A percentile compares a stretch with the other conserved stretches of the same genome.
phyloP scores from a whole-genome alignment of 2,797 vertebrate species.

The Coreius guichenoti region DNA sequence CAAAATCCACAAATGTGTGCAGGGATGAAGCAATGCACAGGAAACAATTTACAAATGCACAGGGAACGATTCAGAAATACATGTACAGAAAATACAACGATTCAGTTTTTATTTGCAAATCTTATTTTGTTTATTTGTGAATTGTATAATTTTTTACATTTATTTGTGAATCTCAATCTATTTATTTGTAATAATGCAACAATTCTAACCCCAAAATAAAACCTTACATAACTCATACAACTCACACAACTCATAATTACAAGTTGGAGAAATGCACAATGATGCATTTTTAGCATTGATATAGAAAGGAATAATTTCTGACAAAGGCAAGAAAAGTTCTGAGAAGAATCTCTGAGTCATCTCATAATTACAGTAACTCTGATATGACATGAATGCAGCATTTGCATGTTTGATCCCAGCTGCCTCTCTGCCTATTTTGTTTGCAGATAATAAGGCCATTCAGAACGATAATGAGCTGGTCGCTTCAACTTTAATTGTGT shows the following conservation, averaged over 20 bases:
- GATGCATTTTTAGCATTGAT: neutral
- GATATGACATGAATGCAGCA: neutral
- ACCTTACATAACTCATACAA: neutral
- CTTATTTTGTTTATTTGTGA: no score
- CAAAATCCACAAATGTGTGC: no score
- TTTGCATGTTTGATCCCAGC: neutral
- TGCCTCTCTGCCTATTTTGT: slow-evolving; percentile 1
- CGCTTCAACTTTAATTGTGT: slow-evolving; percentile 14
- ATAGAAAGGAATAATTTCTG: neutral
- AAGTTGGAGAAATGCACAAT: neutral
- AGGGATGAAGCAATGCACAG: no score
- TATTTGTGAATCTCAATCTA: neutral
- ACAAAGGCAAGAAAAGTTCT: neutral
- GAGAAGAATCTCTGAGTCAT: slow-evolving; percentile 11
- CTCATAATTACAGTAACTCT: slow-evolving; percentile 22
- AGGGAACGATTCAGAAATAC: no score
- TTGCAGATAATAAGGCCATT: slow-evolving; percentile 1
- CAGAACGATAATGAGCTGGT: neutral
- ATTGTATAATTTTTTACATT: neutral
- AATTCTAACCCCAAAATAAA: neutral
- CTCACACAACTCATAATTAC: neutral
- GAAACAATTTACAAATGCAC: no score
- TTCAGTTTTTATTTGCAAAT: no score
- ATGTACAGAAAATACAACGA: no score
- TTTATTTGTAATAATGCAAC: neutral